phyloP scores from a whole-genome alignment of 2,797 vertebrate species.

The Odontamblyopus lacepedii region DNA sequence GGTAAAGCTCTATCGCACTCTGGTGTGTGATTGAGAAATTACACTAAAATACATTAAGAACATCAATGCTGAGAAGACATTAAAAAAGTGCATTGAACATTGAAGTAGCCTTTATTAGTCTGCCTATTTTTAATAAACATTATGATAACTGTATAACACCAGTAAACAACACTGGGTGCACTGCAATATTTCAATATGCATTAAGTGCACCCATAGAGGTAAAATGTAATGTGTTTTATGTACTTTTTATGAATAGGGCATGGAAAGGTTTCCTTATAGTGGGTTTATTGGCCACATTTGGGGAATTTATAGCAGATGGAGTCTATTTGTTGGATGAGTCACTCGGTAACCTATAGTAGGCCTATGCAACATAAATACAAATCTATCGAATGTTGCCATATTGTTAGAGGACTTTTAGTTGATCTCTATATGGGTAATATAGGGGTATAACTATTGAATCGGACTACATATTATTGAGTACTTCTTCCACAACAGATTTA shows the following conservation, averaged over 20 bases:
- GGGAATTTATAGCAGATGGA: not conserved
- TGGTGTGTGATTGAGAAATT: slow-evolving; percentile 18
- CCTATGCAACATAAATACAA: too few species aligned
- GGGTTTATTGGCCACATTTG: not conserved
- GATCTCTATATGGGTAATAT: not conserved
- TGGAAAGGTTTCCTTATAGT: not conserved
- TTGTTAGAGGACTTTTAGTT: not conserved
- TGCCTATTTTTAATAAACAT: too few species aligned
- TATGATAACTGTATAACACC: too few species aligned
- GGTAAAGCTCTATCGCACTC: slow-evolving; percentile 39
- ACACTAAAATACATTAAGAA: not conserved
- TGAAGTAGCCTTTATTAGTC: too few species aligned
- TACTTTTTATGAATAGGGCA: not conserved
- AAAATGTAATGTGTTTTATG: not conserved
- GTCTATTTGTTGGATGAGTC: not conserved
- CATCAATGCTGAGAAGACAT: not conserved
- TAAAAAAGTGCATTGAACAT: not conserved
- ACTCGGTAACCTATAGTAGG: too few species aligned
- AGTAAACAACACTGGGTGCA: too few species aligned
- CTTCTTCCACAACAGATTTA: not conserved
- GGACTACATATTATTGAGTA: not conserved
- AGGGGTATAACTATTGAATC: not conserved
- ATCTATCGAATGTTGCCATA: too few species aligned
- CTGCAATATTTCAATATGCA: too few species aligned
- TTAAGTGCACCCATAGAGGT: not conserved